phyloP scores from a whole-genome alignment of 2,888 invertebrate genomes.

The Diadegma fenestrale region DNA sequence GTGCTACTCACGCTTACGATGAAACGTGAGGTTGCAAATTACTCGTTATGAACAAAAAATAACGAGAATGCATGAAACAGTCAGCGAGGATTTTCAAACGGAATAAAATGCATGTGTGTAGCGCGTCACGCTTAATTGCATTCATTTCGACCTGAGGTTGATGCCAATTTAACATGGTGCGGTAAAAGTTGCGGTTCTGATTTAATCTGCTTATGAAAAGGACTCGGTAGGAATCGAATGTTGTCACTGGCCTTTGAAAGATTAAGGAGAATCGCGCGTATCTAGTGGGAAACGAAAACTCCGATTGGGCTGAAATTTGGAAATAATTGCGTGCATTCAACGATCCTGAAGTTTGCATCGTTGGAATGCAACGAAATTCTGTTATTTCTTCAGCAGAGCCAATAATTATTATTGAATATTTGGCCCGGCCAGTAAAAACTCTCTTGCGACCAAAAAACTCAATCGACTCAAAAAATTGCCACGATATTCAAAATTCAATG shows the following conservation, averaged over 20 bases:
- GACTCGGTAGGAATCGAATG: not conserved
- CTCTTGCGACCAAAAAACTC: too few relatives aligned
- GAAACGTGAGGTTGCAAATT: constrained; percentile 23
- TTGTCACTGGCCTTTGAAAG: too few relatives aligned
- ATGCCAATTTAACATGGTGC: not conserved
- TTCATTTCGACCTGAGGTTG: not conserved
- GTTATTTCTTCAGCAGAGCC: too few relatives aligned
- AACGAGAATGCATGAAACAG: not conserved
- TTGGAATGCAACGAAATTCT: too few relatives aligned
- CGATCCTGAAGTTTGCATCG: too few relatives aligned
- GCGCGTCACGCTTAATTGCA: not conserved
- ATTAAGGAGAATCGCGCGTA: too few relatives aligned
- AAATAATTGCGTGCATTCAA: too few relatives aligned
- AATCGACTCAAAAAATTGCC: too few relatives aligned
- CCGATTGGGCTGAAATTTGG: not conserved
- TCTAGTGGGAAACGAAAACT: too few relatives aligned
- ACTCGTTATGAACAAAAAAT: constrained; percentile 4
- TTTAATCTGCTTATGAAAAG: not conserved
- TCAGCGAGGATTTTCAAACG: not conserved
- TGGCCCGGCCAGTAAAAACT: too few relatives aligned
- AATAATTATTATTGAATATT: too few relatives aligned
- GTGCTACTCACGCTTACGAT: not conserved
- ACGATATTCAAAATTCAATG: too few relatives aligned
- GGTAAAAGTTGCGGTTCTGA: not conserved
- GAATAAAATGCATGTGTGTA: not conserved